phyloP scores from a whole-genome alignment of 2,113 vertebrate genomes.

The Aleadryas rufinucha region DNA sequence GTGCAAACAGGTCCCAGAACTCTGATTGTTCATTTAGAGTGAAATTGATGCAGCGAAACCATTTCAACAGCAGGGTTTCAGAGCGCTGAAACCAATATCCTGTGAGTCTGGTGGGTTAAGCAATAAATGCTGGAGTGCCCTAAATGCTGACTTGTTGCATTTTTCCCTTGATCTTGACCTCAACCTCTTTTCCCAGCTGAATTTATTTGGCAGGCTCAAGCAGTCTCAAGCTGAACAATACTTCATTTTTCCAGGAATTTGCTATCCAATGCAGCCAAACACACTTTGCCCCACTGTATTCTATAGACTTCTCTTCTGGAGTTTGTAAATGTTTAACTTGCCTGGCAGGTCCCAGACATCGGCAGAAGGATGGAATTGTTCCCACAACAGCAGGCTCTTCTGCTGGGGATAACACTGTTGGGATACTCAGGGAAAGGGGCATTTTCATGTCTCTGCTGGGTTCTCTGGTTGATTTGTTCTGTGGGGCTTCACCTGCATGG shows the following conservation, averaged over 20 bases:
- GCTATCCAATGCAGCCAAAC: neutral
- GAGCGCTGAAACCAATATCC: neutral
- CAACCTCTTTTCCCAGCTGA: neutral
- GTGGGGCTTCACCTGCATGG: neutral
- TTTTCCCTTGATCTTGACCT: neutral
- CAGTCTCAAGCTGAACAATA: neutral
- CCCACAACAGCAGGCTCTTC: neutral
- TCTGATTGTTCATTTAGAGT: neutral
- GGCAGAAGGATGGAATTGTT: neutral
- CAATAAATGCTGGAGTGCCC: neutral
- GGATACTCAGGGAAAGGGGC: neutral
- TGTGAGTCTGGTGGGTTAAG: neutral
- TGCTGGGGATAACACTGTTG: neutral
- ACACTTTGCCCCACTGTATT: neutral
- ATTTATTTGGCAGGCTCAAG: neutral
- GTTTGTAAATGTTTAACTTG: neutral
- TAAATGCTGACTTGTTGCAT: slow-evolving; percentile 17
- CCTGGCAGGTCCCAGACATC: neutral
- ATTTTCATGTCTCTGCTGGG: neutral
- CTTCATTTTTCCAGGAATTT: slow-evolving; percentile 24
- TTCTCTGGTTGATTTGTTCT: neutral
- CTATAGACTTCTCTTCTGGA: neutral
- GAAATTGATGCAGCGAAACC: neutral
- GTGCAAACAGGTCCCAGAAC: neutral
- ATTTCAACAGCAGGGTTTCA: neutral